Evolutionary conservation across 2,888 invertebrate genomes (phyloP), one percentile per base, ranked within the genome.

Genomic region (Temnothorax unifasciatus): DNA sequence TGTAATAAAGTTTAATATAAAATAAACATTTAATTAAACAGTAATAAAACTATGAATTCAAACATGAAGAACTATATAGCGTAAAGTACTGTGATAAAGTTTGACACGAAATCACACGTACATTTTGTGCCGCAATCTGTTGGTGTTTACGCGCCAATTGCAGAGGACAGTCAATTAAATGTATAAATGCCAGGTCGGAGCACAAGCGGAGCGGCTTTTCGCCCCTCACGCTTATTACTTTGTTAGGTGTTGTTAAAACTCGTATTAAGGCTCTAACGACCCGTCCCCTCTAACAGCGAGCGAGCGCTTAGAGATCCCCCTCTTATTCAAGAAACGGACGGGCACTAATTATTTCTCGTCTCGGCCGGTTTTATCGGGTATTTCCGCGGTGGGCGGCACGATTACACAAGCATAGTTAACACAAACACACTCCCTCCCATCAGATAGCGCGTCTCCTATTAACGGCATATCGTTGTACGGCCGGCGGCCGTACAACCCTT

Each of bases 321-420:
- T 44, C 25, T 50, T 34, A 29, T 79, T 79, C 47, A 59, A 84
- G 73, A 82, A 66, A 82, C 64, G 69, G 47, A 38, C 79, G 25
- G 79, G 81, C 76, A 82, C 89, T 92, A 92, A 92, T 92, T 92
- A 92, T 92, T 92, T 90, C 89, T 87, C 85, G 88, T 89, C 86
- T 88, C 77, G 86, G 82, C 63, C 66, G 66, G 88, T 85, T 89
- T 89, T 83, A 83, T 86, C 82, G 84, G 74, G 74, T 82, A 87
- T 88, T 89, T 89, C 75, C 87, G 75, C 71, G 81, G 82, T 66
- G 68, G 81, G 82, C 71, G 68, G 84, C 64, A 38, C 69, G 77
- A 64, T 75, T 69, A 75, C 84, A 61, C 38, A 57, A 63, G 82
- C 87, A 85, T 81, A 83, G 82, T 91, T 90, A 90, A 87, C 87